Evolutionary conservation across 2,113 vertebrate species (phyloP).

Genomic region (Lota lota): DNA sequence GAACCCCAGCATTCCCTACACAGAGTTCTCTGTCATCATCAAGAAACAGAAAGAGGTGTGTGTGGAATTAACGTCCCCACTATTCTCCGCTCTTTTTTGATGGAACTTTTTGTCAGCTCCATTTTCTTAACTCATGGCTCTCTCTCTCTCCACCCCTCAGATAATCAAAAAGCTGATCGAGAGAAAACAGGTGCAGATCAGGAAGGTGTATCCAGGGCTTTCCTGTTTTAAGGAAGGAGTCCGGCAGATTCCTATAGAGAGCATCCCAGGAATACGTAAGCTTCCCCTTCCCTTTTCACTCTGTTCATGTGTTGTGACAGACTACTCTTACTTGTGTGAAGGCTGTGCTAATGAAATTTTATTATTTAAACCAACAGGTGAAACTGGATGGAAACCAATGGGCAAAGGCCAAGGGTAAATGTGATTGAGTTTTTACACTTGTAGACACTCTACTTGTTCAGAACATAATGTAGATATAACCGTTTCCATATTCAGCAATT

Average conservation of each 20-base stretch:
- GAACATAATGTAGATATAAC: background rate
- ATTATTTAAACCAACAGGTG: conserved; percentile 75
- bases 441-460: background rate
- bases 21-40: conserved; percentile 97
- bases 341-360: background rate
- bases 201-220: conserved; percentile 97
- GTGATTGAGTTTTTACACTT: background rate
- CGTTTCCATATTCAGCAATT: background rate
- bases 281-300: conserved; percentile 9
- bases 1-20: conserved; percentile 96
- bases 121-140: background rate
- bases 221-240: conserved; percentile 99
- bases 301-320: background rate
- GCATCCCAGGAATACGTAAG: conserved; percentile 98
- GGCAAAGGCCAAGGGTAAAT: conserved; percentile 78
- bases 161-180: conserved; percentile 99
- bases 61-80: background rate
- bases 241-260: conserved; percentile 97
- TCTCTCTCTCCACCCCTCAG: conserved; percentile 58
- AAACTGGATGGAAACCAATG: conserved; percentile 96
- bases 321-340: background rate
- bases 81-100: background rate
- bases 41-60: conserved; percentile 99
- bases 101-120: too few relatives aligned
- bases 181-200: conserved; percentile 96